Evolutionary conservation across 2,888 invertebrate species (phyloP).

Genomic region (Dynastes maya): DNA sequence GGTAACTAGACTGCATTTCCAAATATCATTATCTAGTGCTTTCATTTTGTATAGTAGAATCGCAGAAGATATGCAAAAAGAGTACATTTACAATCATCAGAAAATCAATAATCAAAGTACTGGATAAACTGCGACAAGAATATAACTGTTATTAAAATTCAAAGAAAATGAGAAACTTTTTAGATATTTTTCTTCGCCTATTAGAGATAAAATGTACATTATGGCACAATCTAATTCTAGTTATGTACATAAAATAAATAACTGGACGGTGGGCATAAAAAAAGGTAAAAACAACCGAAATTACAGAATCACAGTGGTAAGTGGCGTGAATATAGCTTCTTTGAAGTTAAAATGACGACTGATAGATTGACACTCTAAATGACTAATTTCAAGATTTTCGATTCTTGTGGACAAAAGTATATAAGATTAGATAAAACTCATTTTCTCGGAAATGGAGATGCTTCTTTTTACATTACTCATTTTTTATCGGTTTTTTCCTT

Average conservation of each 20-base stretch:
- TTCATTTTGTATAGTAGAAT: constrained; percentile 15
- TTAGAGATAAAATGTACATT: constrained; percentile 51
- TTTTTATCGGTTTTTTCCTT: constrained; percentile 53
- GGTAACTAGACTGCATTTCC: constrained; percentile 40
- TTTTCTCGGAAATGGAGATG: constrained; percentile 37
- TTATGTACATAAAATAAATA: constrained; percentile 50
- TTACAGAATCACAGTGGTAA: constrained; percentile 47
- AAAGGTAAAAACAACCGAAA: constrained; percentile 38
- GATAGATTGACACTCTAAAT: constrained; percentile 44
- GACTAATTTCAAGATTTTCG: constrained; percentile 41
- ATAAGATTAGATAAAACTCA: constrained; percentile 59
- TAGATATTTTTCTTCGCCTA: constrained; percentile 21
- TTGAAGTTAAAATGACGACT: constrained; percentile 45
- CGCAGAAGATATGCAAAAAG: constrained; percentile 23
- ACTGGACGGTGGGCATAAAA: constrained; percentile 51
- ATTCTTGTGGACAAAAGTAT: constrained; percentile 29
- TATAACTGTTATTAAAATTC: neutral
- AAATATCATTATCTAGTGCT: constrained; percentile 23
- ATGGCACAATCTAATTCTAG: constrained; percentile 51
- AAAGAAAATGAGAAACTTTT: constrained; percentile 29
- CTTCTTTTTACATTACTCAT: constrained; percentile 5
- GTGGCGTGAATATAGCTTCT: constrained; percentile 39
- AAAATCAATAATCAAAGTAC: neutral
- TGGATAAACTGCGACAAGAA: constrained; percentile 1
- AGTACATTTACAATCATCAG: constrained; percentile 12